These are phyloP conservation scores for Clistopyga incitator DNA, from an alignment of 2,888 invertebrate species.

Conservation along the genomic window DNA sequence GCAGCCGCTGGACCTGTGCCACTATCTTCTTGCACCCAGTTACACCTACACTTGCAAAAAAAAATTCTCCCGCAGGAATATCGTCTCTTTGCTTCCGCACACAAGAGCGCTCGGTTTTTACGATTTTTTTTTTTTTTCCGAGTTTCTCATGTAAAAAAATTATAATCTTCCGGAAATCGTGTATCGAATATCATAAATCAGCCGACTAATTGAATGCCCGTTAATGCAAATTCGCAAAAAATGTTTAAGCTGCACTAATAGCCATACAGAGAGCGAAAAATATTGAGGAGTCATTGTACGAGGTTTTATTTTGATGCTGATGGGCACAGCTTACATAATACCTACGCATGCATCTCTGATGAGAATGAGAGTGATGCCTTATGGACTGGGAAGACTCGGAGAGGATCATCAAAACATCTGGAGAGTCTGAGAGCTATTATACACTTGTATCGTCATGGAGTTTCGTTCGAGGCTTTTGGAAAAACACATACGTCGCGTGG, in stretches of 20 bases:
- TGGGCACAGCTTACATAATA: constrained; percentile 18
- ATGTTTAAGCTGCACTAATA: too few relatives aligned
- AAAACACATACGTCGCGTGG: constrained; percentile 35
- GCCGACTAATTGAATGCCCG: too few relatives aligned
- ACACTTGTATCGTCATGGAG: constrained; percentile 28
- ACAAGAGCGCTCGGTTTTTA: too few relatives aligned
- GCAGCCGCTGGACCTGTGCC: constrained; percentile 42
- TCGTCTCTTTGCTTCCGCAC: not conserved
- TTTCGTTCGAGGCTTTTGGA: constrained; percentile 23
- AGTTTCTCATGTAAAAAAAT: too few relatives aligned
- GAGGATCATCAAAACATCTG: constrained; percentile 10
- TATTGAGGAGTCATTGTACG: too few relatives aligned
- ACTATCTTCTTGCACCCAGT: constrained; percentile 34
- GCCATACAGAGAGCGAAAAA: too few relatives aligned
- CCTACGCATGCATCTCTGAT: constrained; percentile 16
- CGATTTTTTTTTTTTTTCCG: too few relatives aligned
- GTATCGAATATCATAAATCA: too few relatives aligned
- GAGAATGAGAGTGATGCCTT: not conserved
- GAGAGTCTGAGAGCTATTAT: constrained; percentile 23
- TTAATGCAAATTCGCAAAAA: too few relatives aligned
- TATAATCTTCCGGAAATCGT: too few relatives aligned
- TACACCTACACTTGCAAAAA: not conserved
- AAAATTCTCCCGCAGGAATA: not conserved
- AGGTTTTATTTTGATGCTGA: not conserved
- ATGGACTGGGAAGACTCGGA: not conserved